phyloP scores from a whole-genome alignment of 2,888 invertebrate genomes.

The Drosophila trichaetosa region DNA sequence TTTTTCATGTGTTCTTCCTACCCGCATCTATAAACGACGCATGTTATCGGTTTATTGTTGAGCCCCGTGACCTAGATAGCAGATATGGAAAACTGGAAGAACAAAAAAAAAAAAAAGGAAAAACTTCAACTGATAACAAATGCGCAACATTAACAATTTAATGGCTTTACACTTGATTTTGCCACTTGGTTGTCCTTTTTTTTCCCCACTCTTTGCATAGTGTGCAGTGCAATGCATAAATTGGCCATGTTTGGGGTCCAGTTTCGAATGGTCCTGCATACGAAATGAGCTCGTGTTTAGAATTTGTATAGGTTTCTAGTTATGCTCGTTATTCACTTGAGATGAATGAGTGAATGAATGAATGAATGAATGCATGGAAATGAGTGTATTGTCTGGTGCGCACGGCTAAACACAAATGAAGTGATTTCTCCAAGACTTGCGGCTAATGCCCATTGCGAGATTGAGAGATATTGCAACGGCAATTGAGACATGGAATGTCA shows the following conservation, averaged over 20 bases:
- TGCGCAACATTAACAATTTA: constrained; percentile 43
- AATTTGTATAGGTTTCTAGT: constrained; percentile 22
- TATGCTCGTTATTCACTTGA: constrained; percentile 14
- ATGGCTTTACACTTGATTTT: constrained; percentile 40
- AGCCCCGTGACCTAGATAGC: constrained; percentile 39
- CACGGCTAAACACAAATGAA: constrained; percentile 53
- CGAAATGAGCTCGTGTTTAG: constrained; percentile 53
- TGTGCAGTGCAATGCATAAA: constrained; percentile 62
- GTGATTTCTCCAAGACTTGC: constrained; percentile 35
- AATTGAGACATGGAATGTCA: constrained; percentile 10
- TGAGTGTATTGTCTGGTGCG: constrained; percentile 49
- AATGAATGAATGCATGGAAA: constrained; percentile 12
- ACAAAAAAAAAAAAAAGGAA: neutral
- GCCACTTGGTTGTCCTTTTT: neutral
- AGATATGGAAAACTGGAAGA: constrained; percentile 8
- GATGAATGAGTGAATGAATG: constrained; percentile 32
- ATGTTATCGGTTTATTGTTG: constrained; percentile 50
- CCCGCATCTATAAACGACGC: constrained; percentile 7
- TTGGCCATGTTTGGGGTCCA: constrained; percentile 51
- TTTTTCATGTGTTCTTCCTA: neutral
- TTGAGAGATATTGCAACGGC: constrained; percentile 10
- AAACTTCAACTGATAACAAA: constrained; percentile 34
- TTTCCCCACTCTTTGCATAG: constrained; percentile 18
- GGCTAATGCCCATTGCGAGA: neutral
- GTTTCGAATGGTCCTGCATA: constrained; percentile 61